Base-by-base conservation (phyloP, 2,797 vertebrate genomes). In the Sciurus carolinensis region DNA sequence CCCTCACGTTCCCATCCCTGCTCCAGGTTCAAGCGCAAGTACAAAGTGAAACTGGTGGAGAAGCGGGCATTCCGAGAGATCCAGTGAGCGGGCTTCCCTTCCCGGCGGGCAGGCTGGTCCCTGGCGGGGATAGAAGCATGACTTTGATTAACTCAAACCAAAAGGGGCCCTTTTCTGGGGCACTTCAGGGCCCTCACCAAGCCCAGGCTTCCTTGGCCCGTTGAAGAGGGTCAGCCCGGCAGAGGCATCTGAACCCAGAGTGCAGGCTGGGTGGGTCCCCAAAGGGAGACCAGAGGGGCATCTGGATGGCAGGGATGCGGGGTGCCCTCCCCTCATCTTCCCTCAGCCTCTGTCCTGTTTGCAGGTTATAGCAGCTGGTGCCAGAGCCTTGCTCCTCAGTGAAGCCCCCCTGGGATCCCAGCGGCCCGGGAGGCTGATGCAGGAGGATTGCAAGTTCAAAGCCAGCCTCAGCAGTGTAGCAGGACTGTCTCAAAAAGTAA, bases 61-160 rank as follows among this genome's bases (percentile, higher is more conserved):
- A 99, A 99, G 96, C 98, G 99, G 26, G 99, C 99, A 0, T 99
- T 99, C 98, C 99, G 98, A 4, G 99, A 99, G 96, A 98, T 99
- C 97, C 98, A 99, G 98, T 99, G 98, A 98, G 96, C 96, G 15
- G 4, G 7, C 66, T 0, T 1, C 3, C 17, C 9, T 14, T 12
- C 6, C 7, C 15, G 8, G 1, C 0, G 14, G 30, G 22, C 50
- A 10, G 3, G 1, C 36, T 5, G 33, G 33, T 2, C 17, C 7
- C 52, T 3, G 15, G 20, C 67, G 10, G n/a, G 15, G 67, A 57
- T 7, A 13, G 66, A n/a, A n/a, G 15, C 10, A 30, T 3, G 10
- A 22, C 10, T 59, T 14, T 7, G 13, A 24, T 14, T 30, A 33
- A 50, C 47, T 20, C n/a, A 3, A 15, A 14, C 47, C 81, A 30